Conservation (phyloP, 2,888 invertebrate species). For the Noctua pronuba region DNA sequence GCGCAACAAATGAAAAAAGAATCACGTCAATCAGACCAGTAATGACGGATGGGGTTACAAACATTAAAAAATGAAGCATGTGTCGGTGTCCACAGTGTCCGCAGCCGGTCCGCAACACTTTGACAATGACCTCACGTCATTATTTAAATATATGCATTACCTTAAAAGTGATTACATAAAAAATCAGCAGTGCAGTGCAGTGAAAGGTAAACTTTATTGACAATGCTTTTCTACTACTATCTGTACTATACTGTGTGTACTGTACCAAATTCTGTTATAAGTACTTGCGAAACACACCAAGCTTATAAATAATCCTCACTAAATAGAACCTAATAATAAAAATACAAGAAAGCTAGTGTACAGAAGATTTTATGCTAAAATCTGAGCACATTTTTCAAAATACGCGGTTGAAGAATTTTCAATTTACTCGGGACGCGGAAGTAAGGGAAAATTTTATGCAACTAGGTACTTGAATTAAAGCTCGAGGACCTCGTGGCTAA, state of each 20-base stretch:
- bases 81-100: not conserved
- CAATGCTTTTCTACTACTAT: not conserved
- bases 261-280: not conserved
- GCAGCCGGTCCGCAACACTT: not conserved
- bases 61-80: not conserved
- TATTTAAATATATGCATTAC: not conserved
- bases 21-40: no score
- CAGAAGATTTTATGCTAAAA: constrained; percentile 37
- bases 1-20: no score
- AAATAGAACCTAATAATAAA: constrained; percentile 2
- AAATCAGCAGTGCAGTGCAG: not conserved
- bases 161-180: not conserved
- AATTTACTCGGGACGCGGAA: constrained; percentile 30
- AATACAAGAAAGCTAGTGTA: constrained; percentile 1
- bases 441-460: constrained; percentile 32
- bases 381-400: constrained; percentile 40
- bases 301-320: not conserved
- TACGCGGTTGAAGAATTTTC: constrained; percentile 45
- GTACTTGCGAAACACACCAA: not conserved
- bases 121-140: not conserved
- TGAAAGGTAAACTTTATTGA: not conserved
- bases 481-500: no score
- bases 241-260: not conserved
- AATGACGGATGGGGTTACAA: not conserved
- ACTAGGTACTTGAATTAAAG: constrained; percentile 11